Percentiles rank a stretch among this genome's conserved stretches.
phyloP scores from a whole-genome alignment of 2,113 vertebrate species.

The Laterallus jamaicensis region DNA sequence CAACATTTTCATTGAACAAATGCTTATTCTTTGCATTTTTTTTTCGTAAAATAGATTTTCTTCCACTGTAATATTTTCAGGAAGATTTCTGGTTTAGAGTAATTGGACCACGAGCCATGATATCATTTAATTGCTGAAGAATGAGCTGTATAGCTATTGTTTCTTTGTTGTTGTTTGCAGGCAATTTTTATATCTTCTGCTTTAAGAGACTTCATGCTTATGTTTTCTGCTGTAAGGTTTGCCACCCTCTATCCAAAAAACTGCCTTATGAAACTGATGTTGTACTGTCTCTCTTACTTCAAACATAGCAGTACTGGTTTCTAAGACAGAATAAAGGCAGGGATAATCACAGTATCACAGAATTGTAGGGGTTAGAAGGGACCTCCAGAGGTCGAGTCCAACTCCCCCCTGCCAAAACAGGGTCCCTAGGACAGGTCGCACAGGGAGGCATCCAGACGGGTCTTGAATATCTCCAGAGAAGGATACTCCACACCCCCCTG shows the following conservation, averaged over 20 bases:
- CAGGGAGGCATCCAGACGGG: no score
- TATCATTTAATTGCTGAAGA: slow-evolving; percentile 2
- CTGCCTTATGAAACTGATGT: not conserved
- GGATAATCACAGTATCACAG: not conserved
- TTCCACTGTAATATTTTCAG: slow-evolving; percentile 27
- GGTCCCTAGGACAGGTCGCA: no score
- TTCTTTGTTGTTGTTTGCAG: not conserved
- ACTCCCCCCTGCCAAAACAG: no score
- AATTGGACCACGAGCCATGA: slow-evolving; percentile 20
- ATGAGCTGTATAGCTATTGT: not conserved
- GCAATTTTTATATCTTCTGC: not conserved
- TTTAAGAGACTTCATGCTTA: not conserved
- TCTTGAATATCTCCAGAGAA: no score
- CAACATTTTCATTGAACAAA: slow-evolving; percentile 2
- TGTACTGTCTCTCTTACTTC: not conserved
- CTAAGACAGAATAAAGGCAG: not conserved
- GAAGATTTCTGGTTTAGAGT: slow-evolving; percentile 49
- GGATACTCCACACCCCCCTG: no score
- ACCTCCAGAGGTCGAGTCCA: no score
- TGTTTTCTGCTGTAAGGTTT: not conserved
- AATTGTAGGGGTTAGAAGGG: no score
- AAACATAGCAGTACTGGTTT: no score
- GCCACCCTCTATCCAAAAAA: not conserved
- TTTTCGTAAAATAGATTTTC: not conserved
- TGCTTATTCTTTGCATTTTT: slow-evolving; percentile 24